A percentile compares a stretch with the other conserved stretches of the same genome.
phyloP scores from a whole-genome alignment of 2,797 vertebrate genomes.

The Salarias fasciatus region DNA sequence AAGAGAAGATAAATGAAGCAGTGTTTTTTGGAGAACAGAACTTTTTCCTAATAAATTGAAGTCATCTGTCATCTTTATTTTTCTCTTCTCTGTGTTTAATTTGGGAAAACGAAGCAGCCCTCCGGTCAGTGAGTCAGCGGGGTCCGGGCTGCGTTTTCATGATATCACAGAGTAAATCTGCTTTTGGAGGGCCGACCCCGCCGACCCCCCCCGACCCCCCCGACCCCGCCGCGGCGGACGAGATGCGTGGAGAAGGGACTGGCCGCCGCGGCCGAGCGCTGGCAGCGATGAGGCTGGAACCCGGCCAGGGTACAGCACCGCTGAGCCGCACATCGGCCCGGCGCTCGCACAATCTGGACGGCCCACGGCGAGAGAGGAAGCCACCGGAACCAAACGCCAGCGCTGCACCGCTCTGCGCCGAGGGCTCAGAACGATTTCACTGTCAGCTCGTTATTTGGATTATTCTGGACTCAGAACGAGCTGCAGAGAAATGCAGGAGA shows the following conservation, averaged over 20 bases:
- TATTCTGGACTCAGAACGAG: too few species aligned
- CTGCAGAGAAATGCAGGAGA: too few species aligned
- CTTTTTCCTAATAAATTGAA: background rate
- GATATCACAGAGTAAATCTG: slow-evolving; percentile 30
- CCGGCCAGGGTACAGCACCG: slow-evolving; percentile 48
- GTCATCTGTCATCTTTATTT: background rate
- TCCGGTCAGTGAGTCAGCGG: slow-evolving; percentile 19
- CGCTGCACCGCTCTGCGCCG: too few species aligned
- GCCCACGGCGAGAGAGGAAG: background rate
- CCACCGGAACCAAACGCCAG: too few species aligned
- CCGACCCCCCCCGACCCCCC: slow-evolving; percentile 46
- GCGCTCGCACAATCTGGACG: slow-evolving; percentile 49
- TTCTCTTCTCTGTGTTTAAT: background rate
- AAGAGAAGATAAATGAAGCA: background rate
- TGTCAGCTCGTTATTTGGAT: too few species aligned
- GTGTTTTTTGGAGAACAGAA: background rate
- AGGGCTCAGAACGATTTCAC: too few species aligned
- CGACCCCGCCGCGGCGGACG: slow-evolving; percentile 40
- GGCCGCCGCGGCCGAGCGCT: slow-evolving; percentile 32
- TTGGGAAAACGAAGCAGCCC: background rate
- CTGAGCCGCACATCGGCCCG: slow-evolving; percentile 42
- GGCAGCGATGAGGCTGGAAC: slow-evolving; percentile 52
- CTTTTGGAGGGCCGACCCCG: slow-evolving; percentile 44
- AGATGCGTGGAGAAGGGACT: slow-evolving; percentile 39
- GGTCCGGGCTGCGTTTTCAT: background rate